phyloP scores from a whole-genome alignment of 2,113 vertebrate species.

The Platysternon megacephalum region DNA sequence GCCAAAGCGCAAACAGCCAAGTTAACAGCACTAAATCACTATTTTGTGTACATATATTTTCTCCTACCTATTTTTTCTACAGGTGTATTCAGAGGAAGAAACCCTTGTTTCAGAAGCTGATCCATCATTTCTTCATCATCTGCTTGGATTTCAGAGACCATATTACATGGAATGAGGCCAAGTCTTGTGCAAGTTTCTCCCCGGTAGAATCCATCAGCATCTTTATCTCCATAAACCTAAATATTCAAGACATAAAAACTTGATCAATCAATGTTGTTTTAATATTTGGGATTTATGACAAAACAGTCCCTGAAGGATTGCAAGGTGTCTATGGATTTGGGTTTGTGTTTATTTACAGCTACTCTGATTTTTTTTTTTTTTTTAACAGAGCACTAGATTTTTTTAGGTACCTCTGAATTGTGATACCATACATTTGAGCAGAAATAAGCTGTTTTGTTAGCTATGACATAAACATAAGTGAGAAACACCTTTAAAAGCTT shows the following conservation, averaged over 20 bases:
- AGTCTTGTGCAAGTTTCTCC: constrained; percentile 89
- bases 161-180: constrained; percentile 97
- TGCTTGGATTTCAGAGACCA: constrained; percentile 98
- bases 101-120: constrained; percentile 95
- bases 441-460: background rate
- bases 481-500: background rate
- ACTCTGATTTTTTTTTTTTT: background rate
- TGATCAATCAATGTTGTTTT: background rate
- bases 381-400: background rate
- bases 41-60: fast-evolving
- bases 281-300: background rate
- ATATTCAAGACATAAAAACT: fast-evolving
- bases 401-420: background rate
- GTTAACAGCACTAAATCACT: background rate
- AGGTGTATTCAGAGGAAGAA: constrained; percentile 94
- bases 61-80: constrained; percentile 92
- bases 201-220: constrained; percentile 95
- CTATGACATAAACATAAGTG: background rate
- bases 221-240: constrained; percentile 96
- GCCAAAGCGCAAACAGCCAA: background rate
- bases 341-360: background rate
- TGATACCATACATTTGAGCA: background rate
- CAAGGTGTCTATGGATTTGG: background rate
- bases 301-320: background rate
- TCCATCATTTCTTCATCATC: constrained; percentile 96